These are phyloP conservation scores for Guaruba guarouba DNA, from an alignment of 2,113 vertebrate genomes.

Conservation along the genomic window DNA sequence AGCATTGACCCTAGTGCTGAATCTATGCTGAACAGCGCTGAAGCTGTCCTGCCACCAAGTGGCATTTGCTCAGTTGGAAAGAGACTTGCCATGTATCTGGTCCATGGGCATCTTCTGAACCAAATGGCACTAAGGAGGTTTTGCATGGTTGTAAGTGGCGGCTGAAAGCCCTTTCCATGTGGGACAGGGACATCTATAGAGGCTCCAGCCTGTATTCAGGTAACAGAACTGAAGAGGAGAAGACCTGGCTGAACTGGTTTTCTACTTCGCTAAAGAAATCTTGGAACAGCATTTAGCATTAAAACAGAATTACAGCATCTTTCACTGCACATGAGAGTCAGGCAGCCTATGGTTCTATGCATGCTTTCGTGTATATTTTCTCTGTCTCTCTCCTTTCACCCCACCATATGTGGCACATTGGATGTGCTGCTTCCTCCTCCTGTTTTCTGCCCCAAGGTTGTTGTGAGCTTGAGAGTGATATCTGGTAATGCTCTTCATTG, in stretches of 20 bases:
- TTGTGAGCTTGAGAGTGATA: constrained; percentile 57
- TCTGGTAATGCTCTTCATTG: constrained; percentile 66
- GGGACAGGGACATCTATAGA: neutral
- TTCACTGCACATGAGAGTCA: neutral
- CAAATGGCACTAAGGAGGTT: neutral
- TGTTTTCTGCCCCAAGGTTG: constrained; percentile 53
- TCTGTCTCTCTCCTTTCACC: neutral
- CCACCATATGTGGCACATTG: constrained; percentile 30
- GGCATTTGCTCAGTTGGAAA: neutral
- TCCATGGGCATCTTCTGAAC: neutral
- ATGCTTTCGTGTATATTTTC: neutral
- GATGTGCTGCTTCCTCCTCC: constrained; percentile 18
- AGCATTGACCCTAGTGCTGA: neutral
- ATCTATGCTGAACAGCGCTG: neutral
- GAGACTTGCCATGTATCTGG: neutral
- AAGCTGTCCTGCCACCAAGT: neutral
- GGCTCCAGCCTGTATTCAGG: neutral
- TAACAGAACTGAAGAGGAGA: neutral
- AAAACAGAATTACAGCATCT: neutral
- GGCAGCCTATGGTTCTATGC: neutral
- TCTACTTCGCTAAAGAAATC: neutral
- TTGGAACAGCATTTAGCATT: neutral
- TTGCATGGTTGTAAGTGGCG: rapidly evolving
- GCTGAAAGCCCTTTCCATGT: neutral
- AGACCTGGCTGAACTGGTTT: neutral